Evolutionary conservation across 2,797 vertebrate species (phyloP), one percentile per base, ranked within the genome.

Genomic region (Melopsittacus undulatus): DNA sequence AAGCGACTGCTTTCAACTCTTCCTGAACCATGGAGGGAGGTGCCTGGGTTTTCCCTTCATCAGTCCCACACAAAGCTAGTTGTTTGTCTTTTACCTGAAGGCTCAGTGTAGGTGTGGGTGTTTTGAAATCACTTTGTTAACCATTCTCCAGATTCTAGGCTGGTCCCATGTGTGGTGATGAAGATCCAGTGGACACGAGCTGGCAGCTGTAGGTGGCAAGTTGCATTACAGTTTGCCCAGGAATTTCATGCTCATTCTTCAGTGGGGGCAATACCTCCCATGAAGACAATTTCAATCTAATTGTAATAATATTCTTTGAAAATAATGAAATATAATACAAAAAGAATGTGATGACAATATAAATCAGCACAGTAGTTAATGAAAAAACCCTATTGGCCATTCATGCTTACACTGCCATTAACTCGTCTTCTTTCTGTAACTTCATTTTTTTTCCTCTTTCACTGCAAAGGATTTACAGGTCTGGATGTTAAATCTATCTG

Each of bases 301-400:
- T 48, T 78, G 46, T 66, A 90, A 52, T 54, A 86, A 62, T 86
- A 82, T 79, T 92, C 36, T 90, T 69, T 56, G 45, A 54, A 70
- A 46, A 63, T 61, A 87, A 51, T 51, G 67, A 94, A 75, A 80
- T 36, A 75, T n/a, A n/a, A 79, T 59, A 54, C 30, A 67, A 46
- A 45, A 90, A 79, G 32, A 69, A 67, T 92, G n/a, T 8, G 7
- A 82, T 82, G 77, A 79, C 80, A 81, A 45, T 78, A 90, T 86
- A 86, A 90, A 94, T 91, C 76, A 89, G 49, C 46, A 38, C 49
- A 76, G 84, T 62, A 63, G 59, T 88, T 93, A 94, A 45, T 82
- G 79, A 94, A 85, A 95, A 83, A 78, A 78, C 34, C 57, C 66
- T 66, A 69, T 67, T 54, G 80, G 62, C 66, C 51, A 32, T 56